Evolutionary conservation across 2,888 invertebrate genomes (phyloP).

Genomic region (Dione vanillae): DNA sequence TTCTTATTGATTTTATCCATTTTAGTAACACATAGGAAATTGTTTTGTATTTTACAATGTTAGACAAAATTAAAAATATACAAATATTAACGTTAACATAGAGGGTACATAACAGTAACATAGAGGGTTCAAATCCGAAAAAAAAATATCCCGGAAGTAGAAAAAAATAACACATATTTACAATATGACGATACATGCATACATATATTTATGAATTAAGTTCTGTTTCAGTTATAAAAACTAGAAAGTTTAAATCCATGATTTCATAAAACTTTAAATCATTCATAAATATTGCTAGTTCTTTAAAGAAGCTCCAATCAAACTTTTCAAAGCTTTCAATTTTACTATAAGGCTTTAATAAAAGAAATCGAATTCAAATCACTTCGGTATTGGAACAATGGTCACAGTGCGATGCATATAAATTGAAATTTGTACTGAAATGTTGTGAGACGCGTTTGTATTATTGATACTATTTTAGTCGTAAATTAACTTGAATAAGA

Average conservation of each 20-base stretch:
- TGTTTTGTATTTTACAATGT: too few species aligned
- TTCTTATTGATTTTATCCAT: too few species aligned
- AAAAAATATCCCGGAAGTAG: too few species aligned
- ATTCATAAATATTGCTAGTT: neutral
- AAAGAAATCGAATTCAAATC: slow-evolving; percentile 28
- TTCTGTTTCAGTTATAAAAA: too few species aligned
- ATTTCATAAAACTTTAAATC: neutral
- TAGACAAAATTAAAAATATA: too few species aligned
- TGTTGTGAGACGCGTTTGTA: neutral
- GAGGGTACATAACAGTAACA: too few species aligned
- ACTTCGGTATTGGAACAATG: slow-evolving; percentile 21
- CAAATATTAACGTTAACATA: too few species aligned
- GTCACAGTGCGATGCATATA: slow-evolving; percentile 38
- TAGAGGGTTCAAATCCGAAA: too few species aligned
- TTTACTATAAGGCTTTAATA: slow-evolving; percentile 1
- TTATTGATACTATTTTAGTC: slow-evolving; percentile 7
- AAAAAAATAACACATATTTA: too few species aligned
- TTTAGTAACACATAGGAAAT: too few species aligned
- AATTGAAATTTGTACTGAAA: slow-evolving; percentile 39
- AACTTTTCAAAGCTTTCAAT: neutral
- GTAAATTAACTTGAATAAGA: neutral
- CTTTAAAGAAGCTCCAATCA: neutral
- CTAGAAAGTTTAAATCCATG: neutral
- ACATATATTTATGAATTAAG: too few species aligned
- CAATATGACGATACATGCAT: too few species aligned